A percentile compares a stretch with the other conserved stretches of the same genome.
Conservation (phyloP, 1,140 invertebrate species). For the Thaumatotibia leucotreta region DNA sequence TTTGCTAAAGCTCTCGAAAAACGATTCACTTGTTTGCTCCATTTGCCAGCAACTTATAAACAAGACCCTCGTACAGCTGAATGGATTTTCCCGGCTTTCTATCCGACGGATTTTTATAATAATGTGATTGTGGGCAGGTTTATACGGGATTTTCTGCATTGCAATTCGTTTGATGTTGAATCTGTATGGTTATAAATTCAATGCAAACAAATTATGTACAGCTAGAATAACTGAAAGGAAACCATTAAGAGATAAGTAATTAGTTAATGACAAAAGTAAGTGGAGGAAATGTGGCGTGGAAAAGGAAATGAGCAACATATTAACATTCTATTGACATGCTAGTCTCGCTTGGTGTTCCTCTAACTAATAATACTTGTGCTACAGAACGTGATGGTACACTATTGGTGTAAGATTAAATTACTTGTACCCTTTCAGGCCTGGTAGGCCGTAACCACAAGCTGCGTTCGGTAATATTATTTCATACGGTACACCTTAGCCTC, state of each 20-base stretch:
- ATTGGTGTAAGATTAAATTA: background rate
- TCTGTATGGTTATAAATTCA: background rate
- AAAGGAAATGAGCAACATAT: background rate
- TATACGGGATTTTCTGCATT: slow-evolving; percentile 5
- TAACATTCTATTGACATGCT: background rate
- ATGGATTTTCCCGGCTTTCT: background rate
- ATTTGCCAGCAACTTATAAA: slow-evolving; percentile 3
- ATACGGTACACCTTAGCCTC: background rate
- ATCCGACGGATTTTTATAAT: background rate
- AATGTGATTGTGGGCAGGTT: slow-evolving; percentile 1
- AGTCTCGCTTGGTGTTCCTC: background rate
- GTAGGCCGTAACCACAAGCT: background rate
- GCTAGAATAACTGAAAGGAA: background rate
- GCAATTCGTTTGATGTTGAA: background rate
- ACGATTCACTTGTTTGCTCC: slow-evolving; percentile 6
- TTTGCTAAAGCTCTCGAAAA: background rate
- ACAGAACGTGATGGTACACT: background rate
- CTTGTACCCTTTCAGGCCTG: background rate
- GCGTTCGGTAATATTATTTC: background rate
- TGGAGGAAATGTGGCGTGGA: background rate
- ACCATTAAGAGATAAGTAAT: background rate
- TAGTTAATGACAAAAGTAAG: background rate
- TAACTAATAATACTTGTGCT: background rate
- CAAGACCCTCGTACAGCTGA: background rate
- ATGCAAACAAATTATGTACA: background rate